These are phyloP conservation scores for Ischnura elegans DNA, from an alignment of 2,888 invertebrate genomes.

Conservation along the genomic window DNA sequence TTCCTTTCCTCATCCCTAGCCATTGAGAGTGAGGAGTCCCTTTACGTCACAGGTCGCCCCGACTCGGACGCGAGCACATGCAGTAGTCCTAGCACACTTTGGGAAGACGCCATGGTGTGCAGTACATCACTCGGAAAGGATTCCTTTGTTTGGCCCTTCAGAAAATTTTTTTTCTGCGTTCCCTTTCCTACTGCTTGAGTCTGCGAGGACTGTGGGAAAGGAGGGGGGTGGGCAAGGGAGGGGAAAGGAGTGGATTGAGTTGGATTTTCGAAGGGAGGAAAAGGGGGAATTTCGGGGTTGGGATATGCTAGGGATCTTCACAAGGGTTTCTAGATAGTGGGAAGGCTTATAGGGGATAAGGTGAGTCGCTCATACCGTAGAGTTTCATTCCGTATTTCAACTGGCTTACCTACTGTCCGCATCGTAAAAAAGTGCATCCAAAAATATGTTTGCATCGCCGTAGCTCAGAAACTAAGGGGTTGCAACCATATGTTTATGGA, in stretches of 20 bases:
- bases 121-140: constrained; percentile 66
- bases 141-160: constrained; percentile 54
- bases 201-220: not conserved
- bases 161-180: constrained; percentile 25
- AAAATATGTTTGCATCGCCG: too few relatives aligned
- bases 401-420: too few relatives aligned
- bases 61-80: not conserved
- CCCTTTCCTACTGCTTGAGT: not conserved
- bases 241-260: not conserved
- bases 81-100: not conserved
- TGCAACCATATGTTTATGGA: too few relatives aligned
- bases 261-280: not conserved
- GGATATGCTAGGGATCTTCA: not conserved
- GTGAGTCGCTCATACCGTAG: not conserved
- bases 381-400: not conserved
- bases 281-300: not conserved
- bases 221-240: not conserved
- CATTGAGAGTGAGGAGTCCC: not conserved
- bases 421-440: too few relatives aligned
- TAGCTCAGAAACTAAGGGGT: too few relatives aligned
- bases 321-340: not conserved
- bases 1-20: not conserved
- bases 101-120: constrained; percentile 62
- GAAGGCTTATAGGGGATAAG: not conserved
- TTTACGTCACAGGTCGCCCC: constrained; percentile 16